A percentile compares a stretch with the other conserved stretches of the same genome.
Conservation (phyloP, 2,113 vertebrate species). For the Bubalus kerabau region DNA sequence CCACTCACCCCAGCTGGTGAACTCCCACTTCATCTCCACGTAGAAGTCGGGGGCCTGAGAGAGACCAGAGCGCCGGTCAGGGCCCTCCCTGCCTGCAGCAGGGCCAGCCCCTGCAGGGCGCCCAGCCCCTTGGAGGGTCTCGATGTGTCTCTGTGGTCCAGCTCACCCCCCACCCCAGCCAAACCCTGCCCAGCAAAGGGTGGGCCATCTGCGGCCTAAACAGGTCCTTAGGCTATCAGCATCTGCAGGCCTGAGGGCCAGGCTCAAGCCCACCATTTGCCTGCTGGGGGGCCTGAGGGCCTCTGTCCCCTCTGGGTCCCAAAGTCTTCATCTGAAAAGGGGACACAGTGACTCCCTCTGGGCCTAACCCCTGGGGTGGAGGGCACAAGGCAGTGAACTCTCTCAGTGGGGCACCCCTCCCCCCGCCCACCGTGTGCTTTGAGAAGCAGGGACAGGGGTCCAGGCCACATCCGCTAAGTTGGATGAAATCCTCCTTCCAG, state of each 20-base stretch:
- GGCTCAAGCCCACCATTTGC: neutral
- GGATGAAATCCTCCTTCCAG: neutral
- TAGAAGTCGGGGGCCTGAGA: slow-evolving; percentile 93
- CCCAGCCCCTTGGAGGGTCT: neutral
- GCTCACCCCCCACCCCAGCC: neutral
- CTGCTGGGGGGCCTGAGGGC: too few species aligned
- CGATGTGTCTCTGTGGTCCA: neutral
- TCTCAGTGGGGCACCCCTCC: neutral
- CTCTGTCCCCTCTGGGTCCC: neutral
- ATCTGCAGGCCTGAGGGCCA: neutral
- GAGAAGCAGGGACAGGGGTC: neutral
- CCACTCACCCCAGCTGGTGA: slow-evolving; percentile 96
- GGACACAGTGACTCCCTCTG: neutral
- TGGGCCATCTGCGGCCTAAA: neutral
- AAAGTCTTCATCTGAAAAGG: neutral
- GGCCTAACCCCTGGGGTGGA: neutral
- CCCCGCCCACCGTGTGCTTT: accelerated
- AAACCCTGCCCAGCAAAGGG: neutral
- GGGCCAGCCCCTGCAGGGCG: accelerated
- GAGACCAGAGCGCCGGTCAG: neutral
- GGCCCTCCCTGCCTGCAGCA: neutral
- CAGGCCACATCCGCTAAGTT: accelerated
- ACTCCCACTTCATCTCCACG: slow-evolving; percentile 99
- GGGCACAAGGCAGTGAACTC: neutral
- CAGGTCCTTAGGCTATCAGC: neutral